Evolutionary conservation across 2,797 vertebrate species (phyloP).

Genomic region (Amphiprion clarkii): DNA sequence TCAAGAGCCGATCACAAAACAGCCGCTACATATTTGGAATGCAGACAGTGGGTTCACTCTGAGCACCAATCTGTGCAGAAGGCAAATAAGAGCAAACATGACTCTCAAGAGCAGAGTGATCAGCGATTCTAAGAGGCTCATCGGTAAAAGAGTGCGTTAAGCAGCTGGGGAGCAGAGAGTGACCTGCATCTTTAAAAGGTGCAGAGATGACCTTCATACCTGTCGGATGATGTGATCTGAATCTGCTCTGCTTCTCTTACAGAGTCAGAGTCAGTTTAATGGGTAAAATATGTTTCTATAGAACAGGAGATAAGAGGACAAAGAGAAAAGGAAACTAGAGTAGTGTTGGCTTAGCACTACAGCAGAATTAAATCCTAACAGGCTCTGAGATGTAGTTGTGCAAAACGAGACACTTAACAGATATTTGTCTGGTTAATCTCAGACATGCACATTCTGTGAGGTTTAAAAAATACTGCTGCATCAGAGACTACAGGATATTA

Average conservation of each 20-base stretch:
- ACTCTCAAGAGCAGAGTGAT: constrained; percentile 32
- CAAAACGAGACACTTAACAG: too few relatives aligned
- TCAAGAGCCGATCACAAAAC: constrained; percentile 39
- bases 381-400: too few relatives aligned
- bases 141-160: constrained; percentile 19
- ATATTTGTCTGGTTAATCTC: too few relatives aligned
- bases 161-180: constrained; percentile 15
- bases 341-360: too few relatives aligned
- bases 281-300: neutral
- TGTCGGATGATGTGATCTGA: constrained; percentile 14
- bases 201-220: constrained; percentile 28
- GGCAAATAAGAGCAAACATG: constrained; percentile 24
- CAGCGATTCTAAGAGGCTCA: constrained; percentile 22
- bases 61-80: constrained; percentile 26
- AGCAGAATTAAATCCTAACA: too few relatives aligned
- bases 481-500: too few relatives aligned
- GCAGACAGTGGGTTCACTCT: constrained; percentile 34
- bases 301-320: neutral
- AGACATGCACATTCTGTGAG: too few relatives aligned
- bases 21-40: constrained; percentile 39
- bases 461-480: too few relatives aligned
- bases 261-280: neutral
- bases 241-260: constrained; percentile 12
- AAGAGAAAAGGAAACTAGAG: neutral
- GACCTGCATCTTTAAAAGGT: constrained; percentile 30